These are phyloP conservation scores for Karalla daura DNA, from an alignment of 2,797 vertebrate species.

Conservation along the genomic window DNA sequence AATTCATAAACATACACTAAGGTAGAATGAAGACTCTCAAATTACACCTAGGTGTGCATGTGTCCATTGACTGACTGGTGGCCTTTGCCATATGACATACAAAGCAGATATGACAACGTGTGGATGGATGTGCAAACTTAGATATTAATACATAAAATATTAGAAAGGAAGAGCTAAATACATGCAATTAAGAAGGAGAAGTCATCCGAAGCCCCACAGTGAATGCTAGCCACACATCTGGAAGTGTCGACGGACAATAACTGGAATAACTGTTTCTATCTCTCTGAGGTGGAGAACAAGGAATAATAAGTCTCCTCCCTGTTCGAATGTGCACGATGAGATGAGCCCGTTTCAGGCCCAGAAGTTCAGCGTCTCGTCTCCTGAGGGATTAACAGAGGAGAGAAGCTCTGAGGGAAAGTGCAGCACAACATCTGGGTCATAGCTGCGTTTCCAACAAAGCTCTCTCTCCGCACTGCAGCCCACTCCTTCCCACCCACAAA, in stretches of 20 bases:
- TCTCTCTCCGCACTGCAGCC: conserved; percentile 52
- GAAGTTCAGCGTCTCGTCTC: not conserved
- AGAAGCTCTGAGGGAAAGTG: conserved; percentile 32
- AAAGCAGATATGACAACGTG: no score
- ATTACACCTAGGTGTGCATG: no score
- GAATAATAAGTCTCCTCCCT: not conserved
- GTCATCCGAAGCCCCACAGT: no score
- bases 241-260: no score
- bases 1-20: no score
- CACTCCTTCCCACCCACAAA: conserved; percentile 49
- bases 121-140: no score
- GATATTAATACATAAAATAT: no score
- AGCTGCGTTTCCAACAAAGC: conserved; percentile 46
- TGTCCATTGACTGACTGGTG: no score
- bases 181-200: no score
- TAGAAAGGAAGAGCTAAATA: not conserved
- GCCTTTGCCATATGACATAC: no score
- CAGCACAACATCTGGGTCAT: conserved; percentile 50
- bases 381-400: conserved; percentile 7
- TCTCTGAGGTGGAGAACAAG: not conserved
- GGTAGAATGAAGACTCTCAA: no score
- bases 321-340: not conserved
- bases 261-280: not conserved
- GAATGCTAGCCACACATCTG: not conserved
- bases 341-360: not conserved